Evolutionary conservation across 2,113 vertebrate species (phyloP), one percentile per base, ranked within the genome.

Genomic region (Hemichromis elongatus): DNA sequence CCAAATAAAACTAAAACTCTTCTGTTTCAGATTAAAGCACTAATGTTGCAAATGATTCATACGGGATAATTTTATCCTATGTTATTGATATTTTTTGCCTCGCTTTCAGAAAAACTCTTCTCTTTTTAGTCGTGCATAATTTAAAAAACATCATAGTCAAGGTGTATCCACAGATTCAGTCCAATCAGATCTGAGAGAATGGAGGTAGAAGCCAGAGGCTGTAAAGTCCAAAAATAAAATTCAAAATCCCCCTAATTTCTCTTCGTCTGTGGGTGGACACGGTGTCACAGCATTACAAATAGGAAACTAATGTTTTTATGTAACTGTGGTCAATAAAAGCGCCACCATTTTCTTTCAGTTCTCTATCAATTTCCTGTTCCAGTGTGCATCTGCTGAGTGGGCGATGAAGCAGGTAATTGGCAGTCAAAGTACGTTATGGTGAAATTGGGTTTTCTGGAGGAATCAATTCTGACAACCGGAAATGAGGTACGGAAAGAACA

Each of bases 331-430:
- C 21, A 28, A 66, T 19, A 5, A 9, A 80, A 87, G 40, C 2
- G 4, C 0, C 0, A 14, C 16, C 45, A 54, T 80, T 86, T 82
- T 80, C 35, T 33, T 30, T 18, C 86, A 88, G 33, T 84, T 57
- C 8, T 26, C 53, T 53, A 18, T 83, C 81, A 89, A 88, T 88
- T 88, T 91, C 82, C 88, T 90, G 82, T 77, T 50, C 24, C 68
- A 24, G 26, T 81, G 79, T 42, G 40, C 21, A 21, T 80, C 63
- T 66, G 77, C 54, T 84, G 80, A 88, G 78, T 57, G 79, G 47
- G 24, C 47, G 82, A 88, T 82, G 79, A 55, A 85, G 82, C 82
- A 84, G 84, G 53, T 92, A 88, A 87, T 90, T 93, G 83, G 40
- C 81, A 83, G 78, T 84, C 85, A 80, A 68, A 50, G 57, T 55